Evolutionary conservation across 2,113 vertebrate genomes (phyloP).

Genomic region (Rostratula benghalensis): DNA sequence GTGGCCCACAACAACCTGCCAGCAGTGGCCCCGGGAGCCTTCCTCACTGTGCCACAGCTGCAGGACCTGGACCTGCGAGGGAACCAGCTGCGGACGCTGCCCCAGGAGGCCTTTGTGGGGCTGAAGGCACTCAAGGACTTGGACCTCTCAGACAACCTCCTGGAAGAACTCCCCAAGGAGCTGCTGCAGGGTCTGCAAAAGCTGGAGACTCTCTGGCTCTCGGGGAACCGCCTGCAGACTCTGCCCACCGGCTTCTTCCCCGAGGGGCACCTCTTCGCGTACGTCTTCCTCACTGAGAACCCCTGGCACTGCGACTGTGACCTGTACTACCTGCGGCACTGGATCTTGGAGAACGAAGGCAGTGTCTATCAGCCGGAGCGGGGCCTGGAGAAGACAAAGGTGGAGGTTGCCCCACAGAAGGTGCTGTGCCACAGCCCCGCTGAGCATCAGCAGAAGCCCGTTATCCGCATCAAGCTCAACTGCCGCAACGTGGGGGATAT

Average conservation of each 20-base stretch:
- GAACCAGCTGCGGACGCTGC: conserved; percentile 2
- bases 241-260: conserved; percentile 50
- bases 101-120: not conserved
- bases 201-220: conserved; percentile 46
- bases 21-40: not conserved
- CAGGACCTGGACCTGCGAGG: conserved; percentile 49
- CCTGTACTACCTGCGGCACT: conserved; percentile 35
- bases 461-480: not conserved
- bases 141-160: conserved; percentile 51
- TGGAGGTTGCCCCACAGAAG: not conserved
- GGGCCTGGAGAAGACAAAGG: not conserved
- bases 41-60: not conserved
- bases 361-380: not conserved
- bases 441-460: not conserved
- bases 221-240: not conserved
- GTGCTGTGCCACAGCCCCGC: conserved; percentile 43
- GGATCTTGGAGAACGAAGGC: not conserved
- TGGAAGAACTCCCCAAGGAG: conserved; percentile 17
- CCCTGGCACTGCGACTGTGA: conserved; percentile 60
- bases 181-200: not conserved
- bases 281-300: conserved; percentile 61
- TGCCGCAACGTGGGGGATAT: not conserved
- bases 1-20: conserved; percentile 54
- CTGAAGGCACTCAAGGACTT: not conserved
- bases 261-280: not conserved